Evolutionary conservation across 2,888 invertebrate species (phyloP).

Genomic region (Meteorus colon): DNA sequence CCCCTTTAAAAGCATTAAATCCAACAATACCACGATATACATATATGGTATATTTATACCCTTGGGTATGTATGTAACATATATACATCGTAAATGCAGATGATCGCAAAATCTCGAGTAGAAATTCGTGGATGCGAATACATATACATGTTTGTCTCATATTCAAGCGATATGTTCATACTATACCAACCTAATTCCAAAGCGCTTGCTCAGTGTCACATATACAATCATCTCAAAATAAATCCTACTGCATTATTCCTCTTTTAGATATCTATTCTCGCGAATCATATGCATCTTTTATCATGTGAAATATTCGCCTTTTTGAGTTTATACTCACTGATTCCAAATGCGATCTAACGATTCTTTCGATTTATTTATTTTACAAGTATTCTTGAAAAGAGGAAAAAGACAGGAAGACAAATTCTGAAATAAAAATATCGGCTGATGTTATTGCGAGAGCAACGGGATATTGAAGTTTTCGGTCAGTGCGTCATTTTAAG

Average conservation of each 20-base stretch:
- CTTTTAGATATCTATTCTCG: slow-evolving; percentile 26
- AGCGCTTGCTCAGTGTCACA: slow-evolving; percentile 33
- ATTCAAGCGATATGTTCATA: slow-evolving; percentile 47
- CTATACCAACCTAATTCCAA: slow-evolving; percentile 45
- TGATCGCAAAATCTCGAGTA: slow-evolving; percentile 40
- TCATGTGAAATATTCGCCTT: background rate
- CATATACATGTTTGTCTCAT: slow-evolving; percentile 8
- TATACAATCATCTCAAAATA: slow-evolving; percentile 40
- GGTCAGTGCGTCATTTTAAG: slow-evolving; percentile 65
- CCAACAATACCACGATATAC: slow-evolving; percentile 10
- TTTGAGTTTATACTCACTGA: background rate
- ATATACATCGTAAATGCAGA: slow-evolving; percentile 16
- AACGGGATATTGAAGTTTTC: slow-evolving; percentile 66
- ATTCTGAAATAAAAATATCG: background rate
- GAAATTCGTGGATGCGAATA: slow-evolving; percentile 27
- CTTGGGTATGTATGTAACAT: slow-evolving; percentile 12
- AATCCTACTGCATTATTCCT: slow-evolving; percentile 35
- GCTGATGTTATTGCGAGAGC: slow-evolving; percentile 51
- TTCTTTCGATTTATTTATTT: background rate
- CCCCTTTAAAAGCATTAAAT: slow-evolving; percentile 17
- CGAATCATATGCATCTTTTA: background rate
- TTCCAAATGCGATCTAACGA: background rate
- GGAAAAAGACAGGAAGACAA: background rate
- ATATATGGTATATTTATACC: background rate
- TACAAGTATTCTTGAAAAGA: background rate